Evolutionary conservation across 1,140 invertebrate genomes (phyloP).

Genomic region (Hermetia illucens): DNA sequence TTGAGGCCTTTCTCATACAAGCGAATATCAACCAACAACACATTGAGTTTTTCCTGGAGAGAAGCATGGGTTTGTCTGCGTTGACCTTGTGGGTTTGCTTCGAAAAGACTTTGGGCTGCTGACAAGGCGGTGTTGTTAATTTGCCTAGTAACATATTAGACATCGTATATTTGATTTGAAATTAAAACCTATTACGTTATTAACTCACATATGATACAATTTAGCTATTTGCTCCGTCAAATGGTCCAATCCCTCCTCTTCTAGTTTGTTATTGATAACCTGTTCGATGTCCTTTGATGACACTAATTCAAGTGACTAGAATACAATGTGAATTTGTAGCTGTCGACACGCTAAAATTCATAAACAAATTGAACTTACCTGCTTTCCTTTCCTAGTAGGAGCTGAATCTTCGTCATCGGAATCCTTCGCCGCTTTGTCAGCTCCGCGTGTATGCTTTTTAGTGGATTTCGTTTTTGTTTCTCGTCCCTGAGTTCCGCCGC

Average conservation of each 20-base stretch:
- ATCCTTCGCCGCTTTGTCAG: slow-evolving; percentile 33
- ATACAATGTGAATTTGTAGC: too few species aligned
- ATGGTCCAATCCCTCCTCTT: slow-evolving; percentile 48
- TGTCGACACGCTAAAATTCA: too few species aligned
- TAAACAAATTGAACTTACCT: slow-evolving; percentile 1
- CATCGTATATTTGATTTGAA: neutral
- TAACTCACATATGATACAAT: slow-evolving; percentile 42
- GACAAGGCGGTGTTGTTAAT: slow-evolving; percentile 34
- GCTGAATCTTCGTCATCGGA: slow-evolving; percentile 46
- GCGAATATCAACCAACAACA: slow-evolving; percentile 57
- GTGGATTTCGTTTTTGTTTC: slow-evolving; percentile 92
- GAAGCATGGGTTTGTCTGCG: slow-evolving; percentile 62
- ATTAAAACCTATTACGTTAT: slow-evolving; percentile 11
- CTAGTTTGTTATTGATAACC: slow-evolving; percentile 44
- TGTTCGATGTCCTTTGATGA: slow-evolving; percentile 50
- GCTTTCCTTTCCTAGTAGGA: too few species aligned
- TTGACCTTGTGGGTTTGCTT: slow-evolving; percentile 52
- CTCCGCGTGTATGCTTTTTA: slow-evolving; percentile 54
- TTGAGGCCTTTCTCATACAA: slow-evolving; percentile 81
- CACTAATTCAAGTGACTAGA: slow-evolving; percentile 31
- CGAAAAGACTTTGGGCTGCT: slow-evolving; percentile 52
- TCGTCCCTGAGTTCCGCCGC: slow-evolving; percentile 80
- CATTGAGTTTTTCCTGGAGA: slow-evolving; percentile 67
- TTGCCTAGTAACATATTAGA: slow-evolving; percentile 19
- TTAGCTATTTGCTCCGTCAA: slow-evolving; percentile 41